These are phyloP conservation scores for Gobio occitaniae DNA, from an alignment of 2,797 vertebrate genomes.

Conservation along the genomic window DNA sequence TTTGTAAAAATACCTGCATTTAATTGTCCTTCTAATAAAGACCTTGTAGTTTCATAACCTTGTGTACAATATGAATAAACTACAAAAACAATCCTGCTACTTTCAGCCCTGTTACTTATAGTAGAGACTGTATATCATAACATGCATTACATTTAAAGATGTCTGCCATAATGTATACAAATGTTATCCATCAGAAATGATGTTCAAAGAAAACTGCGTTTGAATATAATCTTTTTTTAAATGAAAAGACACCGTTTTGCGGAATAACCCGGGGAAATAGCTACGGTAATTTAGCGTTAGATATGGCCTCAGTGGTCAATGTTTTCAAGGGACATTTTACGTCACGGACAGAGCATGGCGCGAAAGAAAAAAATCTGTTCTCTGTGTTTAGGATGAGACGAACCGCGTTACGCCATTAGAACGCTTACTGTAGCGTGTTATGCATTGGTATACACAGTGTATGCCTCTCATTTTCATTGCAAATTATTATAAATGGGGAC, in stretches of 20 bases:
- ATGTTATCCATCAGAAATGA: background rate
- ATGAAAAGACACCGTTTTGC: background rate
- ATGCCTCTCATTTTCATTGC: background rate
- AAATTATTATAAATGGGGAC: background rate
- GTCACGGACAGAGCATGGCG: slow-evolving; percentile 35
- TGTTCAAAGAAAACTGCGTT: background rate
- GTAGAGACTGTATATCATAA: background rate
- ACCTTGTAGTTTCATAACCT: background rate
- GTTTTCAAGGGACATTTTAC: slow-evolving; percentile 13
- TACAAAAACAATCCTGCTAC: background rate
- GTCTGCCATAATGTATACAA: background rate
- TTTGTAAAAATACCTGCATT: background rate
- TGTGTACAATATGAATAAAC: background rate
- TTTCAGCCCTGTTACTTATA: background rate
- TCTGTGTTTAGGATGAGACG: slow-evolving; percentile 53
- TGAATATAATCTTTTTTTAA: no score
- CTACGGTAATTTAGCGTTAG: background rate
- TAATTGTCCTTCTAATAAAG: background rate
- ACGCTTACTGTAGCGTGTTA: background rate
- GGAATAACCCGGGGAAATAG: background rate
- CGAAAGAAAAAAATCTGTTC: slow-evolving; percentile 1
- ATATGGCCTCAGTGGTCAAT: background rate
- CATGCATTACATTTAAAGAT: background rate
- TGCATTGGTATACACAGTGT: background rate
- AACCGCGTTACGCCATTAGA: slow-evolving; percentile 52